Percentiles rank a stretch among this genome's conserved stretches.
These are phyloP conservation scores for Blastobasis lacticolella DNA, from an alignment of 2,888 invertebrate species.

Conservation along the genomic window DNA sequence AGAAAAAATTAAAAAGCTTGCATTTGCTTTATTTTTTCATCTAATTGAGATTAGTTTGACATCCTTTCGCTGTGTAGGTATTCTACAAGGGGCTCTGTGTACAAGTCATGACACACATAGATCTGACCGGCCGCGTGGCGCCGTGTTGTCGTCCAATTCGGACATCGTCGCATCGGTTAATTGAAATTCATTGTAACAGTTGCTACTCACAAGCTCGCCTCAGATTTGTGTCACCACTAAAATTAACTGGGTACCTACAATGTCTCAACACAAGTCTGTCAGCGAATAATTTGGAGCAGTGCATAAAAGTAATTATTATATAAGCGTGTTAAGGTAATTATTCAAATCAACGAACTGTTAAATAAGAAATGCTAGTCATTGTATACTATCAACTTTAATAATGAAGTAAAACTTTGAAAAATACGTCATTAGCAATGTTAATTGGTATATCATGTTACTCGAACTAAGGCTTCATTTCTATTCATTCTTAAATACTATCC, in stretches of 20 bases:
- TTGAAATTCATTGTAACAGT: slow-evolving; percentile 49
- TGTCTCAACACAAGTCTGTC: slow-evolving; percentile 20
- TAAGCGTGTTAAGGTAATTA: slow-evolving; percentile 39
- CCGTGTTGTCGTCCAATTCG: slow-evolving; percentile 42
- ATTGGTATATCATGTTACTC: too few species aligned
- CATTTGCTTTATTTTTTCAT: too few species aligned
- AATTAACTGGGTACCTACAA: slow-evolving; percentile 31
- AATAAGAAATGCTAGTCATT: slow-evolving; percentile 61
- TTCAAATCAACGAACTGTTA: slow-evolving; percentile 59
- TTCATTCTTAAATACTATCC: too few species aligned
- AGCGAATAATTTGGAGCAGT: slow-evolving; percentile 30
- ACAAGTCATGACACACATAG: slow-evolving; percentile 17
- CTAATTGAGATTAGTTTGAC: too few species aligned
- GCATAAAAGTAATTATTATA: slow-evolving; percentile 28
- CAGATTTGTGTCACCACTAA: slow-evolving; percentile 45
- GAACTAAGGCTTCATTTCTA: too few species aligned
- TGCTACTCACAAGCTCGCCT: slow-evolving; percentile 20
- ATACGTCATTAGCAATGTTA: too few species aligned
- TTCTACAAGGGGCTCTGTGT: too few species aligned
- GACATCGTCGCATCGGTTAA: slow-evolving; percentile 39
- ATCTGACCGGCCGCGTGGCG: slow-evolving; percentile 29
- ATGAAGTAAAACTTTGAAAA: too few species aligned
- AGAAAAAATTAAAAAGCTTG: too few species aligned
- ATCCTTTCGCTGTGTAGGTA: too few species aligned
- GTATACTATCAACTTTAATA: slow-evolving; percentile 20